Evolutionary conservation across 37 sponge, comb jelly and placozoan genomes (phyloP).

Genomic region (Aphrocallistes beatrix): DNA sequence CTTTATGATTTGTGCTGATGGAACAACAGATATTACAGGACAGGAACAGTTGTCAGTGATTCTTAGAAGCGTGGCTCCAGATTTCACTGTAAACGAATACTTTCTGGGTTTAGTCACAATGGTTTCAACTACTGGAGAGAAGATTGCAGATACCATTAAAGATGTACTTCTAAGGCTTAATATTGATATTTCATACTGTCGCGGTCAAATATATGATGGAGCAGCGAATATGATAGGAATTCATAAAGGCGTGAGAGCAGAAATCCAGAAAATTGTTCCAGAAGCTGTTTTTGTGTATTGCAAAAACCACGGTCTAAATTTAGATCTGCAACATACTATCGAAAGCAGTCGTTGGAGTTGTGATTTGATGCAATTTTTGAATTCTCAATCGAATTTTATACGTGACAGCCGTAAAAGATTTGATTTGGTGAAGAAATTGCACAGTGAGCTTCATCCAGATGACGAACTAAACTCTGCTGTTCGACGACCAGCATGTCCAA

Average conservation of each 20-base stretch:
- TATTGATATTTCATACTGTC: not conserved
- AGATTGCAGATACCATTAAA: not conserved
- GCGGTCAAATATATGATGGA: not conserved
- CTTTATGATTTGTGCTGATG: conserved; percentile 3
- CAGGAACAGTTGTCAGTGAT: conserved; percentile 13
- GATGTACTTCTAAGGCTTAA: conserved; percentile 2
- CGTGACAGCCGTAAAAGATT: conserved; percentile 12
- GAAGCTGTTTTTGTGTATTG: not conserved
- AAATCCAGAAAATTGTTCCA: conserved; percentile 14
- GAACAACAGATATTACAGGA: not conserved
- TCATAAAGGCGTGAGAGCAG: conserved; percentile 12
- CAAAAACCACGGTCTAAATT: conserved; percentile 11
- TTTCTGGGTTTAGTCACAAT: conserved; percentile 10
- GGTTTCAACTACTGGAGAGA: not conserved
- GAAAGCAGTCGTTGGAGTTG: conserved; percentile 7
- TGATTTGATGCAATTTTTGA: not conserved
- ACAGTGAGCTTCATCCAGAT: not conserved
- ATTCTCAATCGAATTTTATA: not conserved
- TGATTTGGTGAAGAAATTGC: not conserved
- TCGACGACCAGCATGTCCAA: not conserved
- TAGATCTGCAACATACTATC: conserved; percentile 1
- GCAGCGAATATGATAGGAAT: not conserved
- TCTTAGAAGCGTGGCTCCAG: conserved; percentile 4
- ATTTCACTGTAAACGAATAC: conserved; percentile 1
- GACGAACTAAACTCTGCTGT: conserved; percentile 1